A percentile compares a stretch with the other conserved stretches of the same genome.
Evolutionary conservation across 1,140 invertebrate species (phyloP).

Genomic region (Pseudomyrmex pallidus): DNA sequence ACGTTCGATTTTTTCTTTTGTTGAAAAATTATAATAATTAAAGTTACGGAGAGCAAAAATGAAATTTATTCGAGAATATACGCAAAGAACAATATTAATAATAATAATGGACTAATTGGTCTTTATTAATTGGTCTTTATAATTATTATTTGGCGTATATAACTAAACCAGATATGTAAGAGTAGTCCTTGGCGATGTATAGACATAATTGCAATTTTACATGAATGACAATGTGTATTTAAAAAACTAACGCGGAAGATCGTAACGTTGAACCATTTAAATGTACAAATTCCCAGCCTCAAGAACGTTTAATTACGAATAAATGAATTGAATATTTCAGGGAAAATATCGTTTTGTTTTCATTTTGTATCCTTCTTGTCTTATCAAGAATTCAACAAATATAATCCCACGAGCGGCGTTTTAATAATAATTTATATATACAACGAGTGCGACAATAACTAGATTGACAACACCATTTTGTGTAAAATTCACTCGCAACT

Average conservation of each 20-base stretch:
- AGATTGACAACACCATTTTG: too few relatives aligned
- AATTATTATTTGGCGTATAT: neutral
- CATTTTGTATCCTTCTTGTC: too few relatives aligned
- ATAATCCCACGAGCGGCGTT: too few relatives aligned
- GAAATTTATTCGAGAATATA: neutral
- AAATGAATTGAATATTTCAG: neutral
- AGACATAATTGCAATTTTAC: neutral
- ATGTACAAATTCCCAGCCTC: neutral
- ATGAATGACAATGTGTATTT: neutral
- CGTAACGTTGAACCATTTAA: neutral
- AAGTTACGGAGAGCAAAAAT: neutral
- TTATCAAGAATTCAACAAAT: too few relatives aligned
- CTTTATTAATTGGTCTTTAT: neutral
- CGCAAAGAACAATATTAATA: slow-evolving; percentile 14
- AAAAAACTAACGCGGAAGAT: neutral
- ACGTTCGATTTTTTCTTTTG: slow-evolving; percentile 16
- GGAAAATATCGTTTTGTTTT: neutral
- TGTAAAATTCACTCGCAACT: neutral
- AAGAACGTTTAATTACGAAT: too few relatives aligned
- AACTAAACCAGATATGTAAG: neutral
- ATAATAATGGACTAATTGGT: slow-evolving; percentile 11
- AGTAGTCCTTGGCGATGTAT: neutral
- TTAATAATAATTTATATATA: neutral
- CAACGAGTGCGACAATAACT: too few relatives aligned
- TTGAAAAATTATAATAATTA: slow-evolving; percentile 35